Base-by-base conservation (phyloP, 2,888 invertebrate species). In the Zhengitettix transpicula region DNA sequence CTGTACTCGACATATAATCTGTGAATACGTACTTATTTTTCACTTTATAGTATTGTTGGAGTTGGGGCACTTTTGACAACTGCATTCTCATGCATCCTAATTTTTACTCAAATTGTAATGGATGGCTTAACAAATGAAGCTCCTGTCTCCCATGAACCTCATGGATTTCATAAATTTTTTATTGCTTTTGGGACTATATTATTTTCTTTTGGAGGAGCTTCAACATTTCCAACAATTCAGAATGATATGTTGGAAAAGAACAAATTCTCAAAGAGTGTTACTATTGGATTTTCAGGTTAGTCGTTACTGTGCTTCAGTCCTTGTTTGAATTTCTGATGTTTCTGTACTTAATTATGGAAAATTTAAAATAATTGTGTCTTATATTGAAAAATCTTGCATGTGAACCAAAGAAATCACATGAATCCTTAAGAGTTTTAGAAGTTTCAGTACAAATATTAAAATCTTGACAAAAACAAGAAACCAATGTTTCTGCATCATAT, bases 151-250 rank as follows among this genome's bases (percentile, higher is more conserved):
- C 80, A 80, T 61, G 73, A 74, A 11, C 68, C 76, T 11, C 80
- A 81, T 66, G 77, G 77, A 1, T 81, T 83, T 68, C 73, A 75
- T 61, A 81, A 82, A 63, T 84, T 86, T 71, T 85, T 83, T 70
- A 70, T 84, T 41, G 80, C 85, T 0, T 82, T 85, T 67, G 85
- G 86, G 10, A 82, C 82, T 10, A 80, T 86, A 60, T 74, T 84
- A 70, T 87, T 85, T 69, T 78, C 85, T 0, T 85, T 84, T 67
- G 85, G 85, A 9, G 86, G 86, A 3, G 85, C 85, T 9, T 82
- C 85, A 0, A 81, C 84, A 1, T 88, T 88, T 72, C 87, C 87
- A 3, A 87, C 87, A 0, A 84, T 88, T 58, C 87, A 87, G 70
- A 85, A 86, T 66, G 87, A 88, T 67, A 88, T 87, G 87, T 72